phyloP scores from a whole-genome alignment of 2,113 vertebrate species.

The Notarius lentiginosus region DNA sequence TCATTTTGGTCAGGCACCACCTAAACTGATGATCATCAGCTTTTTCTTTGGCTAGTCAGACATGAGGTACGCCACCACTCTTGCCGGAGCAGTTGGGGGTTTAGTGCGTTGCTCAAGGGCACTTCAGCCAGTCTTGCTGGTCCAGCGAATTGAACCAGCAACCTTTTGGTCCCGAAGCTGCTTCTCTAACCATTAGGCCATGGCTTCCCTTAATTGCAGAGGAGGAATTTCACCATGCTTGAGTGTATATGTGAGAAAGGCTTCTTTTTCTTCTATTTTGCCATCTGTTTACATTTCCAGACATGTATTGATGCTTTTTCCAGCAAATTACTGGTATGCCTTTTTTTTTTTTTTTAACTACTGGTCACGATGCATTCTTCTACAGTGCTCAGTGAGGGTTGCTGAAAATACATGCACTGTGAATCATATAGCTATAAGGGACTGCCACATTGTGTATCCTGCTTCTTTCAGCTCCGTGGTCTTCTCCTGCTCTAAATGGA shows the following conservation, averaged over 20 bases:
- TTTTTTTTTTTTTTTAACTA: slow-evolving; percentile 29
- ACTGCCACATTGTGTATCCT: background rate
- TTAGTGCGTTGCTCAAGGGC: too few species aligned
- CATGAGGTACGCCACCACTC: too few species aligned
- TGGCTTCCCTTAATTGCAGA: too few species aligned
- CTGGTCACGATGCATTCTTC: slow-evolving; percentile 22
- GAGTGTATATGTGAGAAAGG: background rate
- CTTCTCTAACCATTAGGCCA: too few species aligned
- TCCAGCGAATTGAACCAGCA: too few species aligned
- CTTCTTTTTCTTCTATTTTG: background rate
- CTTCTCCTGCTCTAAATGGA: slow-evolving; percentile 1
- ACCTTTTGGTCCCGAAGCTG: too few species aligned
- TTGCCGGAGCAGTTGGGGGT: too few species aligned
- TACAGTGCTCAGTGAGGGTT: slow-evolving; percentile 17
- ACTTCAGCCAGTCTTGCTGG: too few species aligned
- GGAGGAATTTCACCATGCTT: background rate
- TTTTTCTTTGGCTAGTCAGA: too few species aligned
- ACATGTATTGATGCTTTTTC: slow-evolving; percentile 15
- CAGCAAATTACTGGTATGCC: slow-evolving; percentile 30
- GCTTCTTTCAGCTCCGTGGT: slow-evolving; percentile 3
- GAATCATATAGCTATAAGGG: slow-evolving; percentile 22
- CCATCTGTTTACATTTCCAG: slow-evolving; percentile 20
- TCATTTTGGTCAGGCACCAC: too few species aligned
- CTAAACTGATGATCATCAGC: too few species aligned
- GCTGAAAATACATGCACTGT: slow-evolving; percentile 32